These are phyloP conservation scores for Cyclophora albipunctata DNA, from an alignment of 2,888 invertebrate genomes.

Conservation along the genomic window DNA sequence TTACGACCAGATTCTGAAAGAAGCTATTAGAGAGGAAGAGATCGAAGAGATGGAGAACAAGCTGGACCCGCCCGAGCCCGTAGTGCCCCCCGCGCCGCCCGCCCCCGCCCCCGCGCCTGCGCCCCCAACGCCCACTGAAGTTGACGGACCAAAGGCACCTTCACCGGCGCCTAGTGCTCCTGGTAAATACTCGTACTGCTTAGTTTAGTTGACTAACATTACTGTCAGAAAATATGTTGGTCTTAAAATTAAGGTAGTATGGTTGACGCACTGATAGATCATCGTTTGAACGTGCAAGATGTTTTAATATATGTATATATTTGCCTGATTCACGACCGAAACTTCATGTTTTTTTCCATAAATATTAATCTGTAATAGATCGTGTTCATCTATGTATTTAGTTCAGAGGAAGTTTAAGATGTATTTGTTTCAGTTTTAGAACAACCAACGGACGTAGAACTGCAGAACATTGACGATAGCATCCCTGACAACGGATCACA, in stretches of 20 bases:
- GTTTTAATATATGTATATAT: too few species aligned
- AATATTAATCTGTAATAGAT: too few species aligned
- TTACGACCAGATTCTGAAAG: slow-evolving; percentile 47
- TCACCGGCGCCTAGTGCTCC: slow-evolving; percentile 13
- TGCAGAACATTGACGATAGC: slow-evolving; percentile 43
- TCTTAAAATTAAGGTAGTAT: too few species aligned
- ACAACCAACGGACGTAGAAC: slow-evolving; percentile 22
- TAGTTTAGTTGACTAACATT: neutral
- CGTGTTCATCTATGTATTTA: too few species aligned
- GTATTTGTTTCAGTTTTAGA: neutral
- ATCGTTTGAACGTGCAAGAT: too few species aligned
- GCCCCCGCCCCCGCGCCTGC: slow-evolving; percentile 13
- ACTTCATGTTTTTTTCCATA: too few species aligned
- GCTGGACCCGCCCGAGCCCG: slow-evolving; percentile 16
- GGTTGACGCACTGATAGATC: too few species aligned
- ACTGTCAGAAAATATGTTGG: too few species aligned
- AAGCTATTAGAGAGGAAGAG: slow-evolving; percentile 54
- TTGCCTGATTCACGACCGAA: too few species aligned
- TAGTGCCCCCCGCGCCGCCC: slow-evolving; percentile 18
- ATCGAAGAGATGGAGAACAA: slow-evolving; percentile 36
- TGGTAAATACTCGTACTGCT: slow-evolving; percentile 19
- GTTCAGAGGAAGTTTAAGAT: too few species aligned
- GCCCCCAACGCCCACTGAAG: slow-evolving; percentile 5
- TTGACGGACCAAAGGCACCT: too few species aligned
- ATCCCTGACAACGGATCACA: slow-evolving; percentile 40